Conservation (phyloP, 2,113 vertebrate species). For the Columbina picui region DNA sequence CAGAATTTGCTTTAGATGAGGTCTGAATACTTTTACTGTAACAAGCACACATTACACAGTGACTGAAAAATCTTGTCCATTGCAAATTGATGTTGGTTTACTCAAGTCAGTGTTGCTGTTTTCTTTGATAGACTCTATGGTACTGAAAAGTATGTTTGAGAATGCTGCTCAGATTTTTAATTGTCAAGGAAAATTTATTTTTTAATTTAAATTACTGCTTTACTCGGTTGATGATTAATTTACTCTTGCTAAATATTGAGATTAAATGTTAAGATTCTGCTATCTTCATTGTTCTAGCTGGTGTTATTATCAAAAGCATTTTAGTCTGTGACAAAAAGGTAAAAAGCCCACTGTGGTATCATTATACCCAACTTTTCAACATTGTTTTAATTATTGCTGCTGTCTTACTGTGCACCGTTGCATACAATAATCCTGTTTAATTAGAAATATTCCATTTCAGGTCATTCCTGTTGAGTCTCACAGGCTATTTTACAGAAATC, state of each 20-base stretch:
- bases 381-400: neutral
- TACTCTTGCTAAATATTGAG: neutral
- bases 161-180: neutral
- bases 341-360: neutral
- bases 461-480: constrained; percentile 64
- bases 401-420: neutral
- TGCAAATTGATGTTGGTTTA: neutral
- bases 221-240: neutral
- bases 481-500: constrained; percentile 80
- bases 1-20: neutral
- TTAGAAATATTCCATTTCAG: constrained; percentile 77
- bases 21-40: neutral
- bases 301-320: neutral
- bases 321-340: neutral
- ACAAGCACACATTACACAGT: neutral
- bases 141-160: neutral
- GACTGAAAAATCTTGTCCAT: neutral
- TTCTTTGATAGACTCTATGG: neutral
- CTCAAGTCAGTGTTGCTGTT: neutral
- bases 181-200: neutral
- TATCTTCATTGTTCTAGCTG: neutral
- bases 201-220: neutral
- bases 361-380: neutral
- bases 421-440: constrained; percentile 64
- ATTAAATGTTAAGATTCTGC: neutral